Evolutionary conservation across 2,113 vertebrate genomes (phyloP), one percentile per base, ranked within the genome.

Genomic region (Grus americana): DNA sequence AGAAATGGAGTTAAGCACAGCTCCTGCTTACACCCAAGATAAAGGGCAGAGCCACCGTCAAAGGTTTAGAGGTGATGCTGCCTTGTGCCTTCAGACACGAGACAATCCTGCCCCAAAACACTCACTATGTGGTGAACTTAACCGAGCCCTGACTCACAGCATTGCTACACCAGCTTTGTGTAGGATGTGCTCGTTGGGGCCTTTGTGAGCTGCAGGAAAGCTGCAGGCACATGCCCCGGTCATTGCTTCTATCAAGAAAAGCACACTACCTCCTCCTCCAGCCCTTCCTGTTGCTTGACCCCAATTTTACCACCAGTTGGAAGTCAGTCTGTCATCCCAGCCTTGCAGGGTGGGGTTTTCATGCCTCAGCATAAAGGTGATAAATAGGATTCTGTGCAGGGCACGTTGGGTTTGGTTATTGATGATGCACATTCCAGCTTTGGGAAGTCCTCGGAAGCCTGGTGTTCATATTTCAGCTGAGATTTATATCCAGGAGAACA

Each of bases 401-500:
- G 22, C 57, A 17, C 1, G 0, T 15, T 54, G 23, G 24, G 20
- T 40, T 75, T 34, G 17, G 40, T 68, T 90, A 88, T 50, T 55
- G 85, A 40, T 50, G 86, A 66, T 32, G 65, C 59, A 34, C 54
- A 32, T 68, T 92, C 46, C 78, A 50, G 83, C 71, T 88, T 70
- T 58, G 83, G 79, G 71, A 90, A 86, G 92, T 50, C 49, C 63
- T 62, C 79, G 67, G 58, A 81, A 72, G 54, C 72, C 63, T 86
- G 83, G 36, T 32, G 52, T 47, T 92, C 44, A 16, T 50, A 83
- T 79, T 92, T 74, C 86, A 49, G 83, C 5, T 30, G 55, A 94
- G 83, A 88, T 95, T 96, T 93, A 83, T 82, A 59, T 59, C 67
- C 80, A 58, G 52, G 57, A 88, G 87, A 94, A 96, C 71, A 95